phyloP scores from a whole-genome alignment of 2,113 vertebrate species.

The Gallinago paraguaiae region DNA sequence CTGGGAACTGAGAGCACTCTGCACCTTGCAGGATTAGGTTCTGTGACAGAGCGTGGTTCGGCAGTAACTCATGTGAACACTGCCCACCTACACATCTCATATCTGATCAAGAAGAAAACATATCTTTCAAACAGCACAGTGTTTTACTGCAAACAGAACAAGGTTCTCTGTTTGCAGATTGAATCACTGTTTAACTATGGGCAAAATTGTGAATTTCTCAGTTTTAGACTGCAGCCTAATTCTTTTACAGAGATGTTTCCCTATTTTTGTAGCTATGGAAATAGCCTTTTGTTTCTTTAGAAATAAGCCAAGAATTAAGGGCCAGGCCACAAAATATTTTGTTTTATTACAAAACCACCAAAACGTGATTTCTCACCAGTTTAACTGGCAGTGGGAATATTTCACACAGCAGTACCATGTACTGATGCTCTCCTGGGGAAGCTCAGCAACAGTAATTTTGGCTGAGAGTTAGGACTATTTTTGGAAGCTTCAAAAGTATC shows the following conservation, averaged over 20 bases:
- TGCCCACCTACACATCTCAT: background rate
- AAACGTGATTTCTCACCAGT: slow-evolving; percentile 61
- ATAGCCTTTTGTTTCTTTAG: slow-evolving; percentile 36
- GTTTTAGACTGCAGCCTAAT: background rate
- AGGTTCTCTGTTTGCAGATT: background rate
- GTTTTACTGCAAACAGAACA: background rate
- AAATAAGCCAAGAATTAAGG: slow-evolving; percentile 40
- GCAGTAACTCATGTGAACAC: background rate
- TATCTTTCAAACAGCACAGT: background rate
- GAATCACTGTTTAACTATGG: background rate
- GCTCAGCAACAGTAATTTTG: slow-evolving; percentile 53
- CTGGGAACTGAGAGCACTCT: background rate
- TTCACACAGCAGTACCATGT: slow-evolving; percentile 33
- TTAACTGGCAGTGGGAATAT: slow-evolving; percentile 30
- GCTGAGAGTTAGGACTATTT: slow-evolving; percentile 49
- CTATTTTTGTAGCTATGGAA: slow-evolving; percentile 30
- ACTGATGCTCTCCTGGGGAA: slow-evolving; percentile 39
- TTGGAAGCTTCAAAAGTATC: slow-evolving; percentile 53
- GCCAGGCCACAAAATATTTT: slow-evolving; percentile 54
- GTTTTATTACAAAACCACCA: slow-evolving; percentile 61
- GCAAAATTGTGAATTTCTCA: slow-evolving; percentile 15
- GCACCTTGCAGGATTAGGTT: background rate
- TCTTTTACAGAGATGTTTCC: slow-evolving; percentile 21
- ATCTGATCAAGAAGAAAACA: background rate
- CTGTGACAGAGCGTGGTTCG: background rate